phyloP scores from a whole-genome alignment of 2,797 vertebrate genomes.

The Lacerta agilis region DNA sequence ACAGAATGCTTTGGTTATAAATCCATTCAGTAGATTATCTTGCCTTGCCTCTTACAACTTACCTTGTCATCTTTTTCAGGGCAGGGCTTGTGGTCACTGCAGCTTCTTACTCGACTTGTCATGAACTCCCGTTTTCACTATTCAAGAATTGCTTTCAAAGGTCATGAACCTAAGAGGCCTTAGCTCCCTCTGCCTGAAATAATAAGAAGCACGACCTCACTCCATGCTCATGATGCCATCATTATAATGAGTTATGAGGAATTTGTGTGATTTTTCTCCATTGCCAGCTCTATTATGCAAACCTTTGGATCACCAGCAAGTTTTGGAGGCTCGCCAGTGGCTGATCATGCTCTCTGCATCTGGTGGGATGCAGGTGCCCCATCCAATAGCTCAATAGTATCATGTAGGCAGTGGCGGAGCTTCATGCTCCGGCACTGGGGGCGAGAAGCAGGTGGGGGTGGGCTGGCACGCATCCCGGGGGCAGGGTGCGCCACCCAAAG shows the following conservation, averaged over 20 bases:
- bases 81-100: background rate
- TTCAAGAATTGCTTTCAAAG: slow-evolving; percentile 1
- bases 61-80: background rate
- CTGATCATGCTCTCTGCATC: background rate
- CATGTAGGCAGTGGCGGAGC: background rate
- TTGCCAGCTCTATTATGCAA: background rate
- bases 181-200: background rate
- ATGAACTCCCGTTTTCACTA: background rate
- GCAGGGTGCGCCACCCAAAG: too few relatives aligned
- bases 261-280: background rate
- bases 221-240: slow-evolving; percentile 27
- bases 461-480: too few relatives aligned
- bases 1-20: background rate
- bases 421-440: too few relatives aligned
- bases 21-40: background rate
- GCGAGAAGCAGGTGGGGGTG: too few relatives aligned
- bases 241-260: slow-evolving; percentile 26
- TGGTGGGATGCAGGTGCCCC: background rate
- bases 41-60: background rate
- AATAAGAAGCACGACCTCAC: slow-evolving; percentile 19
- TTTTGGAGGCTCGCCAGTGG: background rate
- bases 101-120: background rate
- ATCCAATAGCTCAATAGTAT: background rate
- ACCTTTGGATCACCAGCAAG: background rate
- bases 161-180: background rate